Conservation (phyloP, 2,888 invertebrate genomes). For the Drosophila mayaguana region DNA sequence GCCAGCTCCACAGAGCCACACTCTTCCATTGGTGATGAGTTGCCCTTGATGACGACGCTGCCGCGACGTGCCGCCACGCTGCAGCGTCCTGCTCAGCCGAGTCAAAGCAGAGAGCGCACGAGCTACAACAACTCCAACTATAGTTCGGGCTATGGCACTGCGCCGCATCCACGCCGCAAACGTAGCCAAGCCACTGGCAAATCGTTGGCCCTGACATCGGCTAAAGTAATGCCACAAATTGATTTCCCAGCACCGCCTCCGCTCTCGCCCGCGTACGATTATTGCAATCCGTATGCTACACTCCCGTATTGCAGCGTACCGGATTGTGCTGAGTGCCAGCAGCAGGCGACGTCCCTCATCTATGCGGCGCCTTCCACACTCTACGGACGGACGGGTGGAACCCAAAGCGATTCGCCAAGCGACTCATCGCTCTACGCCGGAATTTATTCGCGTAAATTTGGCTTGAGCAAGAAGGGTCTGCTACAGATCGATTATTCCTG, state of each 20-base stretch:
- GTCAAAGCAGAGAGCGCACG: slow-evolving; percentile 21
- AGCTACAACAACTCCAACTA: slow-evolving; percentile 16
- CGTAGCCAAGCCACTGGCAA: slow-evolving; percentile 72
- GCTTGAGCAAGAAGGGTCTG: slow-evolving; percentile 91
- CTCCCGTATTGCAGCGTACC: slow-evolving; percentile 81
- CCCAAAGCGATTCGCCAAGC: slow-evolving; percentile 54
- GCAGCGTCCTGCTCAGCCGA: slow-evolving; percentile 55
- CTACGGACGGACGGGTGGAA: slow-evolving; percentile 49
- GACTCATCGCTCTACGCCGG: slow-evolving; percentile 83
- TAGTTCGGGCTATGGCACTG: slow-evolving; percentile 60
- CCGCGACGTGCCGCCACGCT: slow-evolving; percentile 61
- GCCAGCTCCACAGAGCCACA: slow-evolving; percentile 79
- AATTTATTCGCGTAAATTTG: slow-evolving; percentile 86
- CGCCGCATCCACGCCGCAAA: slow-evolving; percentile 70
- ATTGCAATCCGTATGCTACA: slow-evolving; percentile 83
- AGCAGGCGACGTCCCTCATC: slow-evolving; percentile 68
- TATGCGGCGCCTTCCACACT: slow-evolving; percentile 77
- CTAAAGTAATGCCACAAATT: slow-evolving; percentile 77
- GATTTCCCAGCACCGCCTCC: slow-evolving; percentile 83
- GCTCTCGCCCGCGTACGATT: slow-evolving; percentile 82
- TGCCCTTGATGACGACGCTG: slow-evolving; percentile 41
- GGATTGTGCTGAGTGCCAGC: slow-evolving; percentile 82
- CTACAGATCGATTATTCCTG: slow-evolving; percentile 93
- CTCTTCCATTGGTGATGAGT: slow-evolving; percentile 68
- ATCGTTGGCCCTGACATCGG: slow-evolving; percentile 43